phyloP scores from a whole-genome alignment of 23 tunicate genomes.

The Diplosoma virens region DNA sequence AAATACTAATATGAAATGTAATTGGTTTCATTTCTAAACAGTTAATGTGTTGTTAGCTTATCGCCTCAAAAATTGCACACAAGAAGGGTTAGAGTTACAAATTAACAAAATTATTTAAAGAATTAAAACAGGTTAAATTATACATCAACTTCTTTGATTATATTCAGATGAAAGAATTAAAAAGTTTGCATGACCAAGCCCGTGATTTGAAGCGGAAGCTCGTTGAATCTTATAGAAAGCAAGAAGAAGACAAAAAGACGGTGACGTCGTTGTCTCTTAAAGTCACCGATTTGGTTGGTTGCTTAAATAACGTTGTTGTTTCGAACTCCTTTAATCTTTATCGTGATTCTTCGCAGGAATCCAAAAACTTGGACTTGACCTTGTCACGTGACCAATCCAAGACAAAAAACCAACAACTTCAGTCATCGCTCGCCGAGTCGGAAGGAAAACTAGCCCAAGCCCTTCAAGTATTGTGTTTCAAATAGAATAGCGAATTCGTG shows the following conservation, averaged over 20 bases:
- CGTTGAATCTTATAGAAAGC: neutral
- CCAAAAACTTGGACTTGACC: neutral
- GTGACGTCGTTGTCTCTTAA: neutral
- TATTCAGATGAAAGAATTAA: slow-evolving; percentile 41
- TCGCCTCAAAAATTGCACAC: too few species aligned
- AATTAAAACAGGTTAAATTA: too few species aligned
- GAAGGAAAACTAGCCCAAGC: slow-evolving; percentile 73
- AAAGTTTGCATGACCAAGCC: slow-evolving; percentile 16
- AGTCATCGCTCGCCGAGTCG: slow-evolving; percentile 37
- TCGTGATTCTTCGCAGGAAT: slow-evolving; percentile 16
- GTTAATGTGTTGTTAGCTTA: too few species aligned
- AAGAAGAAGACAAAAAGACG: slow-evolving; percentile 24
- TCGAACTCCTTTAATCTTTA: too few species aligned
- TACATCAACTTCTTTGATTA: too few species aligned
- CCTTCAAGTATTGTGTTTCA: slow-evolving; percentile 35
- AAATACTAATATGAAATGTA: too few species aligned
- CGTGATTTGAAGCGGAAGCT: slow-evolving; percentile 30
- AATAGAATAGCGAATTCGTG: too few species aligned
- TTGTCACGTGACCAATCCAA: neutral
- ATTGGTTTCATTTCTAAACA: too few species aligned
- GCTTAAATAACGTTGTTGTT: too few species aligned
- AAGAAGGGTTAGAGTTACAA: too few species aligned
- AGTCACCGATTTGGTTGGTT: neutral
- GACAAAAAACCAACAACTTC: slow-evolving; percentile 39
- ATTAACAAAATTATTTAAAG: too few species aligned